Evolutionary conservation across 92 coral and sea anemone species (phyloP).

Genomic region (Palythoa grandis): DNA sequence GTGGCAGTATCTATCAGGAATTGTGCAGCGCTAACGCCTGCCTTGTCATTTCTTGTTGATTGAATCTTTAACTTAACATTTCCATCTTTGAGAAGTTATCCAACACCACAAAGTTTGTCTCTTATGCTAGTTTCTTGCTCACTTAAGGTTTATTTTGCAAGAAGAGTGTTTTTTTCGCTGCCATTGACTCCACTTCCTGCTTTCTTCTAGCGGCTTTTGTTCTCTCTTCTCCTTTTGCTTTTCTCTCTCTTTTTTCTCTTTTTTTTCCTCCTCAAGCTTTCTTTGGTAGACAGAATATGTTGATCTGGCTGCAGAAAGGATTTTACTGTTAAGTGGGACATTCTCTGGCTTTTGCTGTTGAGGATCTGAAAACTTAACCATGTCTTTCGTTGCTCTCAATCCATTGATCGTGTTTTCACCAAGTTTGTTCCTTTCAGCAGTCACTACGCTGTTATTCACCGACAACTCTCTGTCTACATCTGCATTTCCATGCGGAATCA

Average conservation of each 20-base stretch:
- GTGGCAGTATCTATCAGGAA: too few relatives aligned
- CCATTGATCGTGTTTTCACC: background rate
- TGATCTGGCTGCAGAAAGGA: too few relatives aligned
- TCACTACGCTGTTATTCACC: too few relatives aligned
- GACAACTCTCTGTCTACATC: background rate
- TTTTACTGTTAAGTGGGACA: too few relatives aligned
- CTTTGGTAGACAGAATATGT: background rate
- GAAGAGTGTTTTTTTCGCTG: background rate
- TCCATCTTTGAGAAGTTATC: too few relatives aligned
- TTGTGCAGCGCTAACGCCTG: too few relatives aligned
- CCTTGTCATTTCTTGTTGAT: too few relatives aligned
- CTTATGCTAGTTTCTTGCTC: too few relatives aligned
- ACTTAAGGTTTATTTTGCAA: background rate
- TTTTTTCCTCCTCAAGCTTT: background rate
- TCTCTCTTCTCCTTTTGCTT: background rate
- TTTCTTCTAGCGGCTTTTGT: background rate
- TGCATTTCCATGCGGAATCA: background rate
- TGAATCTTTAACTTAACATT: too few relatives aligned
- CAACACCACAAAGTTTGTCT: too few relatives aligned
- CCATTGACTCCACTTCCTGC: background rate
- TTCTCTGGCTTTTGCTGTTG: background rate
- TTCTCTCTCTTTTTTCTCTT: background rate
- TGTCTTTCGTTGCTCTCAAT: background rate
- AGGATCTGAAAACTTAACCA: background rate
- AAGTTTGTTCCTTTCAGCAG: too few relatives aligned